Evolutionary conservation across 2,797 vertebrate species (phyloP).

Genomic region (Thripadectes ignobilis): DNA sequence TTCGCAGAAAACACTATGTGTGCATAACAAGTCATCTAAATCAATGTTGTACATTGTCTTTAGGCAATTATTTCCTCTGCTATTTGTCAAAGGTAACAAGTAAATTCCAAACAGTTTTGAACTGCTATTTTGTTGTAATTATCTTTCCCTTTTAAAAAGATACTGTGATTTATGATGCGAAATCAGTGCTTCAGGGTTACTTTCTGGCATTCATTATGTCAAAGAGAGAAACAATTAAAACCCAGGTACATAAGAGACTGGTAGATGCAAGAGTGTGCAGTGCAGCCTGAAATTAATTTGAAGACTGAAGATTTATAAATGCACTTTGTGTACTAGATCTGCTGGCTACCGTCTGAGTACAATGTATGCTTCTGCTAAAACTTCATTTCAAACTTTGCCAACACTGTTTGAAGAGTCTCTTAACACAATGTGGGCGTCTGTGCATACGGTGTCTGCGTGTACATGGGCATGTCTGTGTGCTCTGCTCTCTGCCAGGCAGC

Average conservation of each 20-base stretch:
- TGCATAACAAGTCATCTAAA: constrained; percentile 72
- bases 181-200: constrained; percentile 61
- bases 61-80: constrained; percentile 69
- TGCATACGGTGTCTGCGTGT: too few relatives aligned
- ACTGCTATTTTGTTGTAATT: constrained; percentile 71
- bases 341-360: not conserved
- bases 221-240: constrained; percentile 69
- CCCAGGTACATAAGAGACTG: not conserved
- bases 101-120: constrained; percentile 70
- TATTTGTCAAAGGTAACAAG: constrained; percentile 70
- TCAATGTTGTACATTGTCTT: constrained; percentile 69
- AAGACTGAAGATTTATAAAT: constrained; percentile 32
- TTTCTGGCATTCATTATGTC: constrained; percentile 61
- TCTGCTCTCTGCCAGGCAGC: not conserved
- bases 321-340: not conserved
- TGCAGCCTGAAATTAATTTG: constrained; percentile 51
- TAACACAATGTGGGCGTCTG: not conserved
- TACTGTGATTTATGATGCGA: constrained; percentile 71
- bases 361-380: not conserved
- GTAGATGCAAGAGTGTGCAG: not conserved
- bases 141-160: constrained; percentile 64
- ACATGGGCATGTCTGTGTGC: rapidly evolving
- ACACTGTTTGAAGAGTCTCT: not conserved
- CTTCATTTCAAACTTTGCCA: constrained; percentile 44
- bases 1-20: constrained; percentile 12